Percentiles rank a stretch among this genome's conserved stretches.
phyloP scores from a whole-genome alignment of 2,113 vertebrate species.

The Gnathonemus echidnorhynchus region DNA sequence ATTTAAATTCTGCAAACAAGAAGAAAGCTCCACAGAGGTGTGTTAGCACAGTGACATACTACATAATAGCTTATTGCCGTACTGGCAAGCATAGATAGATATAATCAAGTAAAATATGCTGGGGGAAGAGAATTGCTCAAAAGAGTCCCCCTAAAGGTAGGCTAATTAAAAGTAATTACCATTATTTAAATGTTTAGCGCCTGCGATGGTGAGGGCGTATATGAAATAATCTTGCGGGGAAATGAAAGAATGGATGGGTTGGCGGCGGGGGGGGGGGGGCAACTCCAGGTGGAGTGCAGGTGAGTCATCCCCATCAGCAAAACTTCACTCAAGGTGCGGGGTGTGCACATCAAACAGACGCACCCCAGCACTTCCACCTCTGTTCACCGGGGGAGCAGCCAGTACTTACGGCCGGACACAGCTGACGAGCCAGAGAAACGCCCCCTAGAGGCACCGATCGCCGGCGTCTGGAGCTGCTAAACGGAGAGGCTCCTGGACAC shows the following conservation, averaged over 20 bases:
- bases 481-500: neutral
- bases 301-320: constrained; percentile 49
- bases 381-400: neutral
- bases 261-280: constrained; percentile 43
- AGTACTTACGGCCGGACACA: neutral
- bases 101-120: neutral
- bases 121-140: neutral
- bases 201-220: constrained; percentile 48
- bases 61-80: constrained; percentile 46
- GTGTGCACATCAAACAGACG: neutral
- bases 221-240: constrained; percentile 47
- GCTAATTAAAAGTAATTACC: constrained; percentile 31
- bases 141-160: constrained; percentile 44
- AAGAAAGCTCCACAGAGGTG: neutral
- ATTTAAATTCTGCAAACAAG: constrained; percentile 3
- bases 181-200: constrained; percentile 53
- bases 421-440: neutral
- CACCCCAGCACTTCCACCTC: neutral
- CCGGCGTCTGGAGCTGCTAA: neutral
- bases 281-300: constrained; percentile 54
- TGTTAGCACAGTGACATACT: neutral
- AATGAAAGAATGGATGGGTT: constrained; percentile 48
- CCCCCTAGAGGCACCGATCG: neutral
- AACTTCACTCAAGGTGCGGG: constrained; percentile 28
- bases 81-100: constrained; percentile 19